Base-by-base conservation (phyloP, 2,113 vertebrate genomes). In the Peromyscus polionotus region DNA sequence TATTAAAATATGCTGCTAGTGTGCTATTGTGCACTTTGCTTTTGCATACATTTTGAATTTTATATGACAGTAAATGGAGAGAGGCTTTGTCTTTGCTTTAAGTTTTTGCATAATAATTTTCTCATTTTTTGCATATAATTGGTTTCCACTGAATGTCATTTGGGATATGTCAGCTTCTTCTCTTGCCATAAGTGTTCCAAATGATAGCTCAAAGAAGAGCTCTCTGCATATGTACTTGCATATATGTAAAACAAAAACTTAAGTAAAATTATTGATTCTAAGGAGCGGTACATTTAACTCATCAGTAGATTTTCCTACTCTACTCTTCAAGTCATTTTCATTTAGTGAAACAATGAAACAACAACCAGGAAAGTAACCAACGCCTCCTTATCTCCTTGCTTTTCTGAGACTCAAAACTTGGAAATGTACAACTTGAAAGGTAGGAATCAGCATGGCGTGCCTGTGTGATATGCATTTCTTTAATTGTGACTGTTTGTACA, bases 71-170 rank as follows among this genome's bases (percentile, higher is more conserved):
- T 20, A 36, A 19, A 31, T 33, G 61, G 17, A 81, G 26, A 90
- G 48, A 61, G 42, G n/a, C 3, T 8, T 63, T 45, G 8, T 70
- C 22, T 80, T 19, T 80, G 24, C 54, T 93, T 72, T 76, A 51
- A 86, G 76, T 85, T 57, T 90, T 92, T 65, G 1, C 17, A 91
- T 68, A 90, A 72, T 42, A 67, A 22, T 36, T 77, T 92, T 72
- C 11, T 13, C 39, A 42, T 65, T 39, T 89, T 86, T 85, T 92
- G 8, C 33, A 68, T 85, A 83, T 93, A 90, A 92, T 79, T 90
- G 91, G 4, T 87, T 73, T 48, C 4, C 59, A 13, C 28, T 83
- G 67, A 59, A n/a, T n/a, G 7, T 75, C 77, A 68, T 72, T 96
- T 39, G 12, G 13, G 6, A 72, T 59, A 28, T 16, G 48, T 81